These are phyloP conservation scores for Gymnobelideus leadbeateri DNA, from an alignment of 2,113 vertebrate genomes.

Conservation along the genomic window DNA sequence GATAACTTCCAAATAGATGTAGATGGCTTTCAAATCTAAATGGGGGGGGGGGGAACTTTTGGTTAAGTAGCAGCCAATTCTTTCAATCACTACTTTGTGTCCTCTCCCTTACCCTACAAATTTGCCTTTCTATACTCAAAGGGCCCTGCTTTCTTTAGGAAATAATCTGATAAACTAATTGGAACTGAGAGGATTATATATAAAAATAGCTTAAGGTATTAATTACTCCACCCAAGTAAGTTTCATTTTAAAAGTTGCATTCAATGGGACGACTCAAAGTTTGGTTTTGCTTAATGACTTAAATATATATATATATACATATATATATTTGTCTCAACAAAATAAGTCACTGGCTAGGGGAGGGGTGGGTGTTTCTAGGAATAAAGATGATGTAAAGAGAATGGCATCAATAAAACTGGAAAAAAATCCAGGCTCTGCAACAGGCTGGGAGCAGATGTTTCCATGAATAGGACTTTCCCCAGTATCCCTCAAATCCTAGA, in stretches of 20 bases:
- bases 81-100: background rate
- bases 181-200: background rate
- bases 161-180: background rate
- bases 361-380: background rate
- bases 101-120: background rate
- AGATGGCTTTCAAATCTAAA: background rate
- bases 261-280: background rate
- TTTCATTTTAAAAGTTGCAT: background rate
- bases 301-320: background rate
- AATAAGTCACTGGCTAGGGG: background rate
- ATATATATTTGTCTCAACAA: background rate
- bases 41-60: background rate
- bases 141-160: background rate
- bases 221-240: background rate
- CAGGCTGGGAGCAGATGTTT: background rate
- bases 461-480: background rate
- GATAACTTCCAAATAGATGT: background rate
- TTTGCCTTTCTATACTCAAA: background rate
- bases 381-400: constrained; percentile 1
- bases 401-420: background rate
- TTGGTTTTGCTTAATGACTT: background rate
- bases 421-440: background rate
- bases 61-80: background rate
- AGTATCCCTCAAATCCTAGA: background rate
- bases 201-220: background rate